These are phyloP conservation scores for Caenorhabditis remanei DNA, from an alignment of 1,140 invertebrate species.

Conservation along the genomic window DNA sequence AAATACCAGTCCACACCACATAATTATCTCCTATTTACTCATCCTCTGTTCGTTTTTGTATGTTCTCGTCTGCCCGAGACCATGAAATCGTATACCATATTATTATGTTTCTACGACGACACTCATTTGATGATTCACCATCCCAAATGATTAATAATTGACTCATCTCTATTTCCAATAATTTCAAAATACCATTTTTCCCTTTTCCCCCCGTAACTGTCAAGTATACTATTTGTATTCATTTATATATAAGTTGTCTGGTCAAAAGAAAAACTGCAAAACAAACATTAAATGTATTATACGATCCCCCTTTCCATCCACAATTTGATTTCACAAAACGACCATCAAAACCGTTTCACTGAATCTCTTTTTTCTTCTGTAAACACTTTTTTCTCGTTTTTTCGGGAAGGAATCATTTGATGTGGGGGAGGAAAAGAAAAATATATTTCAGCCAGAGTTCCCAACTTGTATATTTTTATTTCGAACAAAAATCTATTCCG, in stretches of 20 bases:
- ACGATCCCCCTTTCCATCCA: background rate
- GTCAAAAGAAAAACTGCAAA: constrained; percentile 52
- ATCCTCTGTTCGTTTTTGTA: no score
- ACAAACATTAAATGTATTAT: constrained; percentile 29
- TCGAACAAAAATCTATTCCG: no score
- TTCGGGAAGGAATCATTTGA: background rate
- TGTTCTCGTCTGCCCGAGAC: no score
- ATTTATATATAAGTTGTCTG: constrained; percentile 24
- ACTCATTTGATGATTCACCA: no score
- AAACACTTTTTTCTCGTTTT: background rate
- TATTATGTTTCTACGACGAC: no score
- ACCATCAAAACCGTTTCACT: constrained; percentile 40
- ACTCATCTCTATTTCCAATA: background rate
- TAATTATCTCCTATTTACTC: no score
- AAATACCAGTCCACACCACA: no score
- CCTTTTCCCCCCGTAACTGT: background rate
- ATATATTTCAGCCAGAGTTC: no score
- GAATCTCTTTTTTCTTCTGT: background rate
- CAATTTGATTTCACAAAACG: constrained; percentile 33
- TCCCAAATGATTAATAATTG: background rate
- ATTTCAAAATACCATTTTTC: background rate
- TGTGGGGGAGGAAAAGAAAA: no score
- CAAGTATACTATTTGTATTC: constrained; percentile 40
- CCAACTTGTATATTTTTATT: no score
- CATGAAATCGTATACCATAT: no score